These are phyloP conservation scores for Rafetus swinhoei DNA, from an alignment of 2,113 vertebrate species.

Conservation along the genomic window DNA sequence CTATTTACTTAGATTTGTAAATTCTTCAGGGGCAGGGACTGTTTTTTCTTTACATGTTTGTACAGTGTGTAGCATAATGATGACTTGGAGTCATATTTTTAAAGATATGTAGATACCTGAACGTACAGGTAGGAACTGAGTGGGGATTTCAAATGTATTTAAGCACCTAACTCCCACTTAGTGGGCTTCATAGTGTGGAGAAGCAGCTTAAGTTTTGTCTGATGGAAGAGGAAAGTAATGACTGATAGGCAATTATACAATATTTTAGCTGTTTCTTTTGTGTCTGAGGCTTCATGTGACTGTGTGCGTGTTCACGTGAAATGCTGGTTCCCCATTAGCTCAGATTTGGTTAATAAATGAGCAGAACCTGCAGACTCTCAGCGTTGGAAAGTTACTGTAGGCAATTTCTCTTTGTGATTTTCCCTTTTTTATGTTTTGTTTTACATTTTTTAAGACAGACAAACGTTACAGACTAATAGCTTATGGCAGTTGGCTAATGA, in stretches of 20 bases:
- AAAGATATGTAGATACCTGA: not conserved
- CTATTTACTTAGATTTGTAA: not conserved
- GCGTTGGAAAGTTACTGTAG: not conserved
- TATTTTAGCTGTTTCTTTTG: not conserved
- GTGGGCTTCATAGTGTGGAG: not conserved
- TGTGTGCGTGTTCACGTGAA: not conserved
- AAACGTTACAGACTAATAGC: conserved; percentile 52
- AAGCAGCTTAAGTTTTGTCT: not conserved
- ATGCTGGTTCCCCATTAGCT: not conserved
- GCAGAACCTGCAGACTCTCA: not conserved
- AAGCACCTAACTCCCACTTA: not conserved
- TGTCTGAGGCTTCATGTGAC: not conserved
- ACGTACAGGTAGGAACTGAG: not conserved
- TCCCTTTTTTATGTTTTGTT: not conserved
- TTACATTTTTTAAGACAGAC: conserved; percentile 15
- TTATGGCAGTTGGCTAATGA: conserved; percentile 67
- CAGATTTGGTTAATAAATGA: conserved; percentile 21
- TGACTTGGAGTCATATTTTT: not conserved
- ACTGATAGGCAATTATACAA: not conserved
- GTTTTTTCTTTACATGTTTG: not conserved
- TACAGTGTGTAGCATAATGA: not conserved
- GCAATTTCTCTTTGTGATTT: not conserved
- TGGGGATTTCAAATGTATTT: not conserved
- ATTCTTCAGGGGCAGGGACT: not conserved
- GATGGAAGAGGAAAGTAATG: not conserved